A percentile compares a stretch with the other conserved stretches of the same genome.
Evolutionary conservation across 2,888 invertebrate species (phyloP).

Genomic region (Dolichomitus sp.): DNA sequence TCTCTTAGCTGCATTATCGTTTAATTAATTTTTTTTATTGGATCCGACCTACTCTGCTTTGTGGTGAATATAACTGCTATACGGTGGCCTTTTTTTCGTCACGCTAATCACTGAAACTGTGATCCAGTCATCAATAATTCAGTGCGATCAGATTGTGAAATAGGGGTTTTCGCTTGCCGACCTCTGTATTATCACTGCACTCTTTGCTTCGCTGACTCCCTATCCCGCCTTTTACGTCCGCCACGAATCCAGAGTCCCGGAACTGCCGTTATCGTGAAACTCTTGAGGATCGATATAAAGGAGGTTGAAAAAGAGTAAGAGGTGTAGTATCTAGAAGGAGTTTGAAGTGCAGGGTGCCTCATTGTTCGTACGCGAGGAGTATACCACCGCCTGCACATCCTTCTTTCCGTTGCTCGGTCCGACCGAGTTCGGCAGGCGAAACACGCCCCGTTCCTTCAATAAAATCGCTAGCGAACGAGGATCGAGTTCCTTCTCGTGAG

Average conservation of each 20-base stretch:
- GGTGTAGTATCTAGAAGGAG: slow-evolving; percentile 39
- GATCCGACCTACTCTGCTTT: slow-evolving; percentile 7
- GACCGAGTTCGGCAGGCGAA: slow-evolving; percentile 49
- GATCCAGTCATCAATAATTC: slow-evolving; percentile 13
- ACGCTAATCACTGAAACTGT: slow-evolving; percentile 10
- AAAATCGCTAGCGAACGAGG: slow-evolving; percentile 45
- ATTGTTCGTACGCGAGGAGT: slow-evolving; percentile 46
- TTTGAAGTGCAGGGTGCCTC: slow-evolving; percentile 46
- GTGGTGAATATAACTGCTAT: background rate
- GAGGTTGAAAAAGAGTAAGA: slow-evolving; percentile 19
- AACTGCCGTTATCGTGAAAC: slow-evolving; percentile 53
- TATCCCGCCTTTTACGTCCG: background rate
- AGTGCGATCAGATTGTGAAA: background rate
- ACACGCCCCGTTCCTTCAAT: slow-evolving; percentile 58
- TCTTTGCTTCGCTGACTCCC: background rate
- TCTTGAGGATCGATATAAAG: slow-evolving; percentile 44
- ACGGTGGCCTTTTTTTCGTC: background rate
- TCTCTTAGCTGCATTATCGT: background rate
- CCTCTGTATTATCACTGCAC: background rate
- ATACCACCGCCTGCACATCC: slow-evolving; percentile 37
- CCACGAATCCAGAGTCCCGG: slow-evolving; percentile 6
- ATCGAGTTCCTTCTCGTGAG: slow-evolving; percentile 23
- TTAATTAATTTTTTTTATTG: slow-evolving; percentile 1
- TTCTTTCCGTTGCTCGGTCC: slow-evolving; percentile 34
- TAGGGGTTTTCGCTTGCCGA: too few species aligned